Percentiles rank a stretch among this genome's conserved stretches.
phyloP scores from a whole-genome alignment of 2,113 vertebrate species.

The Atrichornis clamosus region DNA sequence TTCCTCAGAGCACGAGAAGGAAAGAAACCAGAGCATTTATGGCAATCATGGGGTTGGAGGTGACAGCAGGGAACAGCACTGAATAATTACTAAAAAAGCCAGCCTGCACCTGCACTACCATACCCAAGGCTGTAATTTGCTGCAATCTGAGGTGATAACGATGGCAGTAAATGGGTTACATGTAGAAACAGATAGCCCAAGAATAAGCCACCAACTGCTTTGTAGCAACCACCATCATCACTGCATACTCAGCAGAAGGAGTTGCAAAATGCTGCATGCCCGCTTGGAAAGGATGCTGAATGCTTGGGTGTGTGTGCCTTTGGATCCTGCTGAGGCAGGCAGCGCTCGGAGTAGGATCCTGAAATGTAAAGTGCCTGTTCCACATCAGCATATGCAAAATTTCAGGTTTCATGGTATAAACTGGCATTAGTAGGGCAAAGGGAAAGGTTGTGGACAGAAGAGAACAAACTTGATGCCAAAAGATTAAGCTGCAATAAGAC shows the following conservation, averaged over 20 bases:
- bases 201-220: constrained; percentile 82
- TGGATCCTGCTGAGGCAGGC: constrained; percentile 6
- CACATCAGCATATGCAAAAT: not conserved
- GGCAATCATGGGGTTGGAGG: constrained; percentile 23
- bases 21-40: constrained; percentile 40
- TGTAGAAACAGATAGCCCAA: constrained; percentile 75
- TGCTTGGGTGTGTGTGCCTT: not conserved
- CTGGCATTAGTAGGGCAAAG: not conserved
- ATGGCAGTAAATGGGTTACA: constrained; percentile 73
- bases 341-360: not conserved
- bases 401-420: not conserved
- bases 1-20: constrained; percentile 38
- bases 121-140: constrained; percentile 53
- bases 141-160: constrained; percentile 66
- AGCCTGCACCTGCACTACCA: constrained; percentile 63
- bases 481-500: not conserved
- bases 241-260: constrained; percentile 61
- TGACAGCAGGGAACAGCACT: constrained; percentile 49
- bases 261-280: not conserved
- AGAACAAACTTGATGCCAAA: not conserved
- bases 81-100: constrained; percentile 61
- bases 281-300: not conserved
- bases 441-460: not conserved
- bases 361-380: not conserved
- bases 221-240: constrained; percentile 67